A percentile compares a stretch with the other conserved stretches of the same genome.
Conservation (phyloP, 2,113 vertebrate genomes). For the Sylvicapra grimmia region DNA sequence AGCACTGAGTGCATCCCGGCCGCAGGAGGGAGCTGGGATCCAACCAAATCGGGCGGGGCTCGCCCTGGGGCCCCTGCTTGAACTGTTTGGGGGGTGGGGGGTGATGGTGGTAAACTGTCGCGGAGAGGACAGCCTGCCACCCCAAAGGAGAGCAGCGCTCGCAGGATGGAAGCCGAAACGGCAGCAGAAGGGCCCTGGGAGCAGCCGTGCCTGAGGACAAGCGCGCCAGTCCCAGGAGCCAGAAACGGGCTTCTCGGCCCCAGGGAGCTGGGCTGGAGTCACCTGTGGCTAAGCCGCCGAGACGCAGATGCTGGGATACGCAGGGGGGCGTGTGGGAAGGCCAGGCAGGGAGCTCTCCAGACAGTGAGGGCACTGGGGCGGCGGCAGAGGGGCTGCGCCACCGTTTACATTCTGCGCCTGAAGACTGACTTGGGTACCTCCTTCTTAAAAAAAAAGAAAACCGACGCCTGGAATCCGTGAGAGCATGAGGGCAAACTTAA, state of each 20-base stretch:
- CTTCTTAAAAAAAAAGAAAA: neutral
- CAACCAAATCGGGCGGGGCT: neutral
- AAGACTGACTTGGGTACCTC: neutral
- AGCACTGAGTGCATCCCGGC: neutral
- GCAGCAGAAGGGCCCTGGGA: neutral
- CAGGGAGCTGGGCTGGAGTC: neutral
- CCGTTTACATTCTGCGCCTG: neutral
- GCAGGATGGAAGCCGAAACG: neutral
- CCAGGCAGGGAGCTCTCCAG: neutral
- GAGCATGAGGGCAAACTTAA: neutral
- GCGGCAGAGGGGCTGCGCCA: neutral
- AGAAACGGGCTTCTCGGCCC: neutral
- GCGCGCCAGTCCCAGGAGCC: neutral
- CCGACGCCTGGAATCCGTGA: neutral
- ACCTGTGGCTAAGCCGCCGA: neutral
- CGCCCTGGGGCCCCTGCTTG: neutral
- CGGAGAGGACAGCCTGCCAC: neutral
- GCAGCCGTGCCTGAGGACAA: neutral
- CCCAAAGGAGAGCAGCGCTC: neutral
- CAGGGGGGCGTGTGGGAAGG: neutral
- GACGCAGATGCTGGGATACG: neutral
- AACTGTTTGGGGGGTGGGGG: neutral
- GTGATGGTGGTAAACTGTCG: neutral
- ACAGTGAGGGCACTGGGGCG: no score
- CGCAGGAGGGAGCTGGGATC: neutral